phyloP scores from a whole-genome alignment of 2,888 invertebrate species.

The Tiliacea citrago region DNA sequence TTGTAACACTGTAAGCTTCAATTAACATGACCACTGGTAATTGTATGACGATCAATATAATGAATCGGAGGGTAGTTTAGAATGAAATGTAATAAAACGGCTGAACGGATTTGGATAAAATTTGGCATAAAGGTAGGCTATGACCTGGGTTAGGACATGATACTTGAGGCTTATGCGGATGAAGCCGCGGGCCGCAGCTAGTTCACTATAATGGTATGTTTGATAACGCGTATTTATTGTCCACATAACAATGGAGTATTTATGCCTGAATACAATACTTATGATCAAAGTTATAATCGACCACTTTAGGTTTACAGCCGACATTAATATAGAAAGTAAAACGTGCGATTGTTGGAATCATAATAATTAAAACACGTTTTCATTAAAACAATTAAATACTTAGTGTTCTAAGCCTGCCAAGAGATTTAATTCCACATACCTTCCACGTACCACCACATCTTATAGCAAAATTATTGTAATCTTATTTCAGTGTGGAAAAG shows the following conservation, averaged over 20 bases:
- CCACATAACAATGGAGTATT: not conserved
- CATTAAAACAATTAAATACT: not conserved
- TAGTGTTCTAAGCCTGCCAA: not conserved
- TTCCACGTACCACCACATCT: no score
- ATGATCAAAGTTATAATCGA: no score
- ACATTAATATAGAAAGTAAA: not conserved
- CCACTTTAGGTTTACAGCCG: not conserved
- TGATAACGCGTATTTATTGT: conserved; percentile 1
- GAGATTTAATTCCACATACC: not conserved
- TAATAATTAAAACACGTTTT: not conserved
- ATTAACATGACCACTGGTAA: not conserved
- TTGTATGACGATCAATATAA: not conserved
- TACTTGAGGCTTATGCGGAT: no score
- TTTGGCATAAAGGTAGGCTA: no score
- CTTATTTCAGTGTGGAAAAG: not conserved
- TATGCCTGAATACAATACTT: conserved; percentile 5
- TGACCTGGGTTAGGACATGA: no score
- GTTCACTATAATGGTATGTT: conserved; percentile 17
- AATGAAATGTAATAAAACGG: no score
- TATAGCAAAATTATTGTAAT: not conserved
- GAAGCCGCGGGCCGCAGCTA: no score
- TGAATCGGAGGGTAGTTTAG: conserved; percentile 9
- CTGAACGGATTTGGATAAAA: no score
- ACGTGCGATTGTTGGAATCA: not conserved
- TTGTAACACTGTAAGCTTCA: not conserved